Conservation (phyloP, 2,113 vertebrate species). For the Spheniscus mendiculus region DNA sequence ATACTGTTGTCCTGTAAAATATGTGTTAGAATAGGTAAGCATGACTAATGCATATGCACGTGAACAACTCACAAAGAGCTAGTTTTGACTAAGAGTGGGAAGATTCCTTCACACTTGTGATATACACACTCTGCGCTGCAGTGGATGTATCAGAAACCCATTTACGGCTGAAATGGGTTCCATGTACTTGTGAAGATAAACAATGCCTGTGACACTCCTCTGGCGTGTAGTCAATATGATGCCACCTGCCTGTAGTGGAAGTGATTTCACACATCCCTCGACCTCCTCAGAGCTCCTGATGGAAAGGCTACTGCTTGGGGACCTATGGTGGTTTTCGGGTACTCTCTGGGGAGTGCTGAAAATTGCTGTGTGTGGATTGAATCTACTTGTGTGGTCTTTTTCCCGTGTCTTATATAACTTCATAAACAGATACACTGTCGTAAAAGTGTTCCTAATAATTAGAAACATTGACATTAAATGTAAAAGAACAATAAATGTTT, state of each 20-base stretch:
- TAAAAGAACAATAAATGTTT: background rate
- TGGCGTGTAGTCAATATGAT: background rate
- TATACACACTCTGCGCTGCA: background rate
- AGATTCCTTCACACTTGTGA: background rate
- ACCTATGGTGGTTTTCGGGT: background rate
- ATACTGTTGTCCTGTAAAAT: background rate
- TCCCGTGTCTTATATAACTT: background rate
- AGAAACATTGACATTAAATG: background rate
- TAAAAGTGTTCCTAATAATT: background rate
- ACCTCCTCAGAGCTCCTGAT: background rate
- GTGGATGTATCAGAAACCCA: background rate
- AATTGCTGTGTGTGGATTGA: background rate
- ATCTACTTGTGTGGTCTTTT: background rate
- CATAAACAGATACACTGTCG: background rate
- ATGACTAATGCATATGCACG: background rate
- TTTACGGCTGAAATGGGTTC: background rate
- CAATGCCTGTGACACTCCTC: fast-evolving
- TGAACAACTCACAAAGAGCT: background rate
- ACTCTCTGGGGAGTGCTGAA: background rate
- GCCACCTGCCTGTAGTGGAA: background rate
- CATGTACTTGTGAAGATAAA: background rate
- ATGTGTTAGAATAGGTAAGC: background rate
- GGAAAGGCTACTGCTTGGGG: background rate
- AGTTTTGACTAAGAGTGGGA: background rate
- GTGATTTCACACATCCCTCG: background rate